Evolutionary conservation across 2,888 invertebrate genomes (phyloP).

Genomic region (Bruchidius siliquastri): DNA sequence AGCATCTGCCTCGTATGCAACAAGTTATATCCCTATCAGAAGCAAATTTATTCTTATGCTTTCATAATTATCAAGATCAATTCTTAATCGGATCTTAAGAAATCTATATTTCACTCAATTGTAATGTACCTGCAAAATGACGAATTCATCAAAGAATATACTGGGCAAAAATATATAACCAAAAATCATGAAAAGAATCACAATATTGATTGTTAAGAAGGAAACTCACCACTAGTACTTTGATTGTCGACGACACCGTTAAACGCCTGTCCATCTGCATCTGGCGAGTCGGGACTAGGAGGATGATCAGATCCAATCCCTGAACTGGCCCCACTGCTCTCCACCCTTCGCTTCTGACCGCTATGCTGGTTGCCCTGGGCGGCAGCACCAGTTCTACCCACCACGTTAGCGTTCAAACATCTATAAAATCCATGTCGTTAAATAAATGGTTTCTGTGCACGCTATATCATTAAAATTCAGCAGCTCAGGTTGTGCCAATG

Average conservation of each 20-base stretch:
- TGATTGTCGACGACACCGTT: constrained; percentile 54
- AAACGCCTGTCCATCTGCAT: constrained; percentile 31
- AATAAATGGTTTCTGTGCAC: no score
- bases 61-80: no score
- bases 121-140: no score
- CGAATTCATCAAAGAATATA: no score
- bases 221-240: constrained; percentile 58
- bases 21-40: no score
- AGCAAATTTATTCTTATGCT: no score
- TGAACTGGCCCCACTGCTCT: constrained; percentile 67
- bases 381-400: constrained; percentile 50
- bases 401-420: constrained; percentile 61
- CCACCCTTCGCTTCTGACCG: constrained; percentile 45
- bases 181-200: not conserved
- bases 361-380: constrained; percentile 47
- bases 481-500: no score
- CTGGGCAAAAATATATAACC: no score
- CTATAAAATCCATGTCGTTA: not conserved
- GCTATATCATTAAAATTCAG: no score
- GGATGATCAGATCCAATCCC: constrained; percentile 88
- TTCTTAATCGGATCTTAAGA: no score
- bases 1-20: no score
- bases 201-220: not conserved
- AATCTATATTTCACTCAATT: no score
- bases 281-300: constrained; percentile 66